Evolutionary conservation across 2,797 vertebrate species (phyloP), one percentile per base, ranked within the genome.

Genomic region (Anas bernieri): DNA sequence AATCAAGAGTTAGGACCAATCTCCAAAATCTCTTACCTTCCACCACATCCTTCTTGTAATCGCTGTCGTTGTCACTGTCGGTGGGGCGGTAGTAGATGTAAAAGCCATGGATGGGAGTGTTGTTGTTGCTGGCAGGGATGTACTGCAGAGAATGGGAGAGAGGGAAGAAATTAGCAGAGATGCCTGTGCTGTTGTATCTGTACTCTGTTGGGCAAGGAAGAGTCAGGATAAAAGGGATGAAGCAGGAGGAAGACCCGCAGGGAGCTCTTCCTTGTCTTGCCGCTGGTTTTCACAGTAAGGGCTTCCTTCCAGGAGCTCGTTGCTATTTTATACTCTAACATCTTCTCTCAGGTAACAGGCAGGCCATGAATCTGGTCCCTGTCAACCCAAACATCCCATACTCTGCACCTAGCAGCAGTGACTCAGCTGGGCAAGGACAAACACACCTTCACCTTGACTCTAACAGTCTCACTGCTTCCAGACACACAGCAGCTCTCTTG

Each of bases 81-180:
- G 99, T 99, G 39, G 99, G 99, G 48, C 99, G 99, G 96, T 99
- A 99, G 96, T 98, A 99, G 97, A 99, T 99, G 96, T 99, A 99
- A 98, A 99, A 99, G 77, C 99, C 99, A 1, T 99, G 99, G 96
- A 99, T 99, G 55, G 99, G 99, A 4, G 99, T 99, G 98, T 99
- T 99, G 97, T 98, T 98, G 96, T 99, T 99, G 83, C 98, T 98
- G 79, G 99, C 98, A 17, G 99, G 98, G 22, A 98, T 98, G 91
- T 99, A 99, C 99, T 99, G 96, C 17, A 94, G 66, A 90, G 50
- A 94, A 94, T 2, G 26, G 86, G 93, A 70, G 33, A 59, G 61
- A 96, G 69, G 77, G 67, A 61, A 78, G 55, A 63, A 92, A 92
- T 96, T 67, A 96, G 62, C n/a, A 72, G 82, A 86, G 30, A 17